Conservation (phyloP, 2,888 invertebrate genomes). For the Archips crataeganus region DNA sequence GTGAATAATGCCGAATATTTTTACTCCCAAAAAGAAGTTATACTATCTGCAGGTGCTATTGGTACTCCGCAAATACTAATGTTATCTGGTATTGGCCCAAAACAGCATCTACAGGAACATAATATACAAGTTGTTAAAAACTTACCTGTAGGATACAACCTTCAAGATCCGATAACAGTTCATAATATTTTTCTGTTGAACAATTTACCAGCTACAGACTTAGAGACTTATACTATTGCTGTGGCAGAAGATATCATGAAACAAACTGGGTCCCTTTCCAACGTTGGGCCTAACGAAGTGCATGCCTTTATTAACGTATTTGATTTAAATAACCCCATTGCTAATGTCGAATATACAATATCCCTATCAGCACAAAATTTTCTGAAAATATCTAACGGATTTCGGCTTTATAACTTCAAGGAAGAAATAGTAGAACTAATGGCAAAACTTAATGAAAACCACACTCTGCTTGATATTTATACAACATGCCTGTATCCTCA, state of each 20-base stretch:
- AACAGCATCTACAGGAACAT: not conserved
- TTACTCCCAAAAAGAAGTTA: not conserved
- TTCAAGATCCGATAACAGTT: constrained; percentile 4
- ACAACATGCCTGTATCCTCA: not conserved
- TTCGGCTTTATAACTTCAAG: not conserved
- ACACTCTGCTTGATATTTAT: not conserved
- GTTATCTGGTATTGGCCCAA: not conserved
- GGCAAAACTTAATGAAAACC: not conserved
- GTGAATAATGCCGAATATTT: not conserved
- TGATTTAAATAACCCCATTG: not conserved
- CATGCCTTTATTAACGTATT: not conserved
- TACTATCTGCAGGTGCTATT: not conserved
- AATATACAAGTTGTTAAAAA: not conserved
- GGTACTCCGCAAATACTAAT: constrained; percentile 2
- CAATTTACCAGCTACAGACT: not conserved
- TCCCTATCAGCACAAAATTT: not conserved
- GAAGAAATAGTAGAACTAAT: not conserved
- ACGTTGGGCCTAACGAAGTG: not conserved
- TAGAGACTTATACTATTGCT: not conserved
- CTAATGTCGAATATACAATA: constrained; percentile 4
- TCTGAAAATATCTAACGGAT: not conserved
- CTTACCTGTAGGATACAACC: constrained; percentile 1
- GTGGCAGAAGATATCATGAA: not conserved
- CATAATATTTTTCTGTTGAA: not conserved
- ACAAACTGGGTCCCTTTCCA: not conserved